Evolutionary conservation across 92 coral and sea anemone species (phyloP), one percentile per base, ranked within the genome.

Genomic region (Palythoa grandis): DNA sequence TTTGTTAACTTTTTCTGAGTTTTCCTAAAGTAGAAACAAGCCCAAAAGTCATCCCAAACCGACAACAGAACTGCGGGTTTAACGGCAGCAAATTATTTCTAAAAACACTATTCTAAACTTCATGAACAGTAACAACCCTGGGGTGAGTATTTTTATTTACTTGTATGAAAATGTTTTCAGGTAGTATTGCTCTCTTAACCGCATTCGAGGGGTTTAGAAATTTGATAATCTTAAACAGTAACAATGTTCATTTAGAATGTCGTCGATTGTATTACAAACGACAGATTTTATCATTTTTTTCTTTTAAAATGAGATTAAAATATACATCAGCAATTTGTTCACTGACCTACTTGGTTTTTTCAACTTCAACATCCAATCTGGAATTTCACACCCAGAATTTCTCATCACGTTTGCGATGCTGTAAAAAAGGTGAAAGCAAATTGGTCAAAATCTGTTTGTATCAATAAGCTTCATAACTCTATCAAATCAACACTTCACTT

Each of bases 381-480:
- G 97, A 73, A 96, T 88, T 19, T 93, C 92, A 60, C 99, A 95
- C 8, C 99, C 99, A 14, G 99, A 96, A 52, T 91, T 88, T 85
- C 90, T 95, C 93, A 96, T 95, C 20, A 96, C 99, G 87, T 96
- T 96, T 61, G 97, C 98, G 40, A 96, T 96, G 85, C 99, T 96
- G 76, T 35, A 86, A 14, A 39, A 14, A 43, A 80, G 0, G 35
- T 9, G 11, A 48, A n/a, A 20, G 17, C 15, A 60, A 37, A 73
- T 15, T 10, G 65, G 53, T 17, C 7, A 16, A 72, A 29, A 20
- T n/a, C 67, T n/a, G 20, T 13, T 54, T 58, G 19, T 15, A 23
- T 2, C 1, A 23, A 29, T 29, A 29, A 29, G 35, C 35, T 29
- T 29, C 1, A 29, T 29, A 29, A 29, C 35, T 29, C 1, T 4